Base-by-base conservation (phyloP, 2,888 invertebrate species). In the Leistus spinibarbis region DNA sequence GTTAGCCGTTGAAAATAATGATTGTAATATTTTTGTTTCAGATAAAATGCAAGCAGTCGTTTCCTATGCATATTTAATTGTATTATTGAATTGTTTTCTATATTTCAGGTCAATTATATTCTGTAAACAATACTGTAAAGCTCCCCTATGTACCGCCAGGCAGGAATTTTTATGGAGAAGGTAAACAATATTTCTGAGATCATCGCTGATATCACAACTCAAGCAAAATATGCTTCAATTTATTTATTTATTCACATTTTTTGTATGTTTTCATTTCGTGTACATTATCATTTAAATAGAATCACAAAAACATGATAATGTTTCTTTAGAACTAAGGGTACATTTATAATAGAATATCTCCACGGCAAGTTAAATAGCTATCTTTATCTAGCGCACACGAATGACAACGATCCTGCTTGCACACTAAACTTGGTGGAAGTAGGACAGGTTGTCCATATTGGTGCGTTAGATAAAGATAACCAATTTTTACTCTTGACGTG, bases 91-190 rank as follows among this genome's bases (percentile, higher is more conserved):
- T 53, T 71, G n/a, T 69, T 60, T 20, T 87, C 16, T 62, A 54
- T 66, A n/a, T 88, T 88, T 84, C 90, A 91, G 91, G 92, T 88
- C 91, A 91, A 89, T 87, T 89, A 86, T 91, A 90, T 87, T 91
- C 92, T 82, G 88, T 92, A 85, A 89, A 90, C 86, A 88, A 90
- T 81, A 86, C 87, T 82, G 88, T 88, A 85, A 87, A 83, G 83
- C 90, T 90, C 86, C 89, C 89, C 83, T 91, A 85, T 87, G 88
- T 88, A 84, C 89, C 90, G 82, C 88, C 88, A 20, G 19, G 53
- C 20, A 68, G 57, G 16, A 53, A 13, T 17, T 4, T 9, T 5
- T 68, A 56, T 10, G 74, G 74, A 54, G 72, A 72, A 65, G 72
- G 72, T 72, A 23, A 64, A 63, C 57, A n/a, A 2, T n/a, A 22